Percentiles rank a stretch among this genome's conserved stretches.
These are phyloP conservation scores for Chrysochloris asiatica DNA, from an alignment of 2,113 vertebrate species.

Conservation along the genomic window DNA sequence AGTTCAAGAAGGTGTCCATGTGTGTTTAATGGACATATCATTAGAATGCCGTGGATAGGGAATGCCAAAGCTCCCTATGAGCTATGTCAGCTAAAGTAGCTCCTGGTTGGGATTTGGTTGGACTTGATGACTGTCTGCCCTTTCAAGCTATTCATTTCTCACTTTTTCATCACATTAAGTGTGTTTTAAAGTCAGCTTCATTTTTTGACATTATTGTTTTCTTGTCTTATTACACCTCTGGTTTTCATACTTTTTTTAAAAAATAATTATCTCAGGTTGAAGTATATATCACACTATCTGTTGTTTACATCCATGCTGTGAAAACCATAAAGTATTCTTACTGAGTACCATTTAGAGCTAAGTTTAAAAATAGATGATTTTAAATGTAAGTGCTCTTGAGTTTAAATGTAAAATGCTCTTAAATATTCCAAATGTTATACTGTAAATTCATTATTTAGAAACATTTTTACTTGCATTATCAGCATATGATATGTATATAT, in stretches of 20 bases:
- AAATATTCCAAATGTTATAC: conserved; percentile 10
- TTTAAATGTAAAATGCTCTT: no score
- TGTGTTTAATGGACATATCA: neutral
- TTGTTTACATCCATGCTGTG: neutral
- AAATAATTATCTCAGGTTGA: neutral
- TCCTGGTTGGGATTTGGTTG: neutral
- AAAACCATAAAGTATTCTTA: neutral
- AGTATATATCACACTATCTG: neutral
- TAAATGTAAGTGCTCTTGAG: neutral
- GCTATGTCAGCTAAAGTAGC: neutral
- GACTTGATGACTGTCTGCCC: neutral
- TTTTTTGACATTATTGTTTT: conserved; percentile 37
- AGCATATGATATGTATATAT: neutral
- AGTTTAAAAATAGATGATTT: conserved; percentile 51
- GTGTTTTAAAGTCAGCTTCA: conserved; percentile 17
- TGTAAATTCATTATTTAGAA: conserved; percentile 17
- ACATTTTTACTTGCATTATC: neutral
- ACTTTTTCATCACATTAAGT: conserved; percentile 29
- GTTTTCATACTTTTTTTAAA: neutral
- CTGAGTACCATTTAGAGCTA: neutral
- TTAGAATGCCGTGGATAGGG: neutral
- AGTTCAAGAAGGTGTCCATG: neutral
- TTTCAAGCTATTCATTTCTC: conserved; percentile 14
- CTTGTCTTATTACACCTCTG: conserved; percentile 3
- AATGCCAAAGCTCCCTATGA: neutral